Evolutionary conservation across 2,888 invertebrate species (phyloP).

Genomic region (Mesorhabditis belari): DNA sequence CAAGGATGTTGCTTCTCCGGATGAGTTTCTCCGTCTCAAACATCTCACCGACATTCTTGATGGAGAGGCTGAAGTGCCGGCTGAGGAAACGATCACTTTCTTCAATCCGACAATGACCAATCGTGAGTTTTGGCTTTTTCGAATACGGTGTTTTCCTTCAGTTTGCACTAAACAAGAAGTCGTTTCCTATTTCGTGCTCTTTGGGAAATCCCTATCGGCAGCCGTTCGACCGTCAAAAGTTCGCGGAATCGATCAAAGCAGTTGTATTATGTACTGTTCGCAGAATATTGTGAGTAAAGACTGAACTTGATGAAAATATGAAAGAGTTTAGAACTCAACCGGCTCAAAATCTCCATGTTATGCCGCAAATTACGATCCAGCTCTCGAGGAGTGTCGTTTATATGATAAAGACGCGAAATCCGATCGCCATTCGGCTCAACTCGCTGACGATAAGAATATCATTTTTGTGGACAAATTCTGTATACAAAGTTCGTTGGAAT

Average conservation of each 20-base stretch:
- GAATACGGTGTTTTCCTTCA: background rate
- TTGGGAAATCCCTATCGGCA: constrained; percentile 17
- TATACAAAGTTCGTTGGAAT: constrained; percentile 19
- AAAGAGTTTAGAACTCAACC: constrained; percentile 19
- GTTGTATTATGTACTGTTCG: constrained; percentile 34
- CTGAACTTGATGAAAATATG: background rate
- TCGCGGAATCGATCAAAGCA: constrained; percentile 28
- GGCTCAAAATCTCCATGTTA: constrained; percentile 22
- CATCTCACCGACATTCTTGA: background rate
- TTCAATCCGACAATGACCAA: background rate
- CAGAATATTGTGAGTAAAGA: constrained; percentile 24
- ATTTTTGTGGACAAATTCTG: constrained; percentile 37
- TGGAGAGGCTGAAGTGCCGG: background rate
- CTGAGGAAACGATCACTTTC: background rate
- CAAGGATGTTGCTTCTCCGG: background rate
- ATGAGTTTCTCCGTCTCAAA: background rate
- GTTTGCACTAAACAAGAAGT: constrained; percentile 19
- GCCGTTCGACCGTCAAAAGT: constrained; percentile 15
- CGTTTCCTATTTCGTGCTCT: constrained; percentile 26
- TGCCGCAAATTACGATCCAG: constrained; percentile 29
- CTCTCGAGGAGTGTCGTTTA: constrained; percentile 26
- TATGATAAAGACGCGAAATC: constrained; percentile 15
- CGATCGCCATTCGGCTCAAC: constrained; percentile 7
- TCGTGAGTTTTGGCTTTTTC: background rate
- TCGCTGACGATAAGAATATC: constrained; percentile 20